Conservation (phyloP, 1,140 invertebrate genomes). For the Bilobella aurantiaca region DNA sequence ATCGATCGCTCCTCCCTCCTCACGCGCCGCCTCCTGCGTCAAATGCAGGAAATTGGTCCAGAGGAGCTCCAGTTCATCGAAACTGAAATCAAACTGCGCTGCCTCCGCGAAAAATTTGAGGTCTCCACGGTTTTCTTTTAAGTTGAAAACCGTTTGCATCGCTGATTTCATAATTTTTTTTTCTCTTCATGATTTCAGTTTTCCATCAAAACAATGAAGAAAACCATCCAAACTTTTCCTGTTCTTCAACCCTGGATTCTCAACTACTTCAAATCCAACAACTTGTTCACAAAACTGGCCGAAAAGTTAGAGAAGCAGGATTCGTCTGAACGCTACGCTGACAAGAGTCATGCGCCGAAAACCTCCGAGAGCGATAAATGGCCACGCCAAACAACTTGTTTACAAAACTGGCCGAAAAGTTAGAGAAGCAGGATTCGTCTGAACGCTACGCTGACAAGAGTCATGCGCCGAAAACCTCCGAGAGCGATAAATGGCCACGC, state of each 20-base stretch:
- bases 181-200: neutral
- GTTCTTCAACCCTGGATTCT: neutral
- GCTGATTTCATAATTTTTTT: neutral
- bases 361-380: neutral
- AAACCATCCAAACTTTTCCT: neutral
- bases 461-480: neutral
- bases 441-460: neutral
- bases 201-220: neutral
- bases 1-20: slow-evolving; percentile 22
- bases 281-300: neutral
- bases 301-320: neutral
- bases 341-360: neutral
- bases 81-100: slow-evolving; percentile 19
- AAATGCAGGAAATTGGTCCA: slow-evolving; percentile 12
- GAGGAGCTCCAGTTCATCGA: slow-evolving; percentile 18
- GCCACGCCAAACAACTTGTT: neutral
- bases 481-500: neutral
- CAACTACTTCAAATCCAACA: neutral
- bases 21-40: slow-evolving; percentile 12
- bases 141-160: neutral
- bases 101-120: slow-evolving; percentile 22
- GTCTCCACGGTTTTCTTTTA: slow-evolving; percentile 2
- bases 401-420: neutral
- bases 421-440: neutral
- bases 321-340: neutral